A percentile compares a stretch with the other conserved stretches of the same genome.
Evolutionary conservation across 1,140 invertebrate species (phyloP).

Genomic region (Penaeus vannamei): DNA sequence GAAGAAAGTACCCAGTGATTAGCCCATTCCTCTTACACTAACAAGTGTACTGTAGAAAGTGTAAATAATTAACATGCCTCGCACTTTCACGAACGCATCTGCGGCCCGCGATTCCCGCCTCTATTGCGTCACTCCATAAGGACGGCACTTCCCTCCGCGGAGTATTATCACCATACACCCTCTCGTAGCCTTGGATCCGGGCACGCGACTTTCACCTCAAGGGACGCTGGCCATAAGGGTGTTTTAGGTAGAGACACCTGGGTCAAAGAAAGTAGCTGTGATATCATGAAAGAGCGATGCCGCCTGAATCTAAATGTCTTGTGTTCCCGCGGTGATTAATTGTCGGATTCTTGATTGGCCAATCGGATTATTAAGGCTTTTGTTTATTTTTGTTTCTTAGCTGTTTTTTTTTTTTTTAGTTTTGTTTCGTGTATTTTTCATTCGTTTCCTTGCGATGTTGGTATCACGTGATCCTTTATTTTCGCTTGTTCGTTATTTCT

Average conservation of each 20-base stretch:
- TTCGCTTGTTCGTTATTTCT: no score
- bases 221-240: background rate
- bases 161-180: background rate
- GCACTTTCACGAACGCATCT: constrained; percentile 7
- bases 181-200: background rate
- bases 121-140: background rate
- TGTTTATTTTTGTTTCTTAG: no score
- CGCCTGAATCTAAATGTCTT: no score
- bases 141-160: background rate
- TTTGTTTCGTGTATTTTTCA: no score
- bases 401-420: no score
- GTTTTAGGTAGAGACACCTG: background rate
- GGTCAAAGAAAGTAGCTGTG: constrained; percentile 8
- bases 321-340: no score
- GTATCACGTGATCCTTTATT: no score
- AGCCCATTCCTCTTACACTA: constrained; percentile 8
- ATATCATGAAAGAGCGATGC: no score
- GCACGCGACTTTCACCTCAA: background rate
- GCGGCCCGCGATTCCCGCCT: background rate
- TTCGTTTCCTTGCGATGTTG: no score
- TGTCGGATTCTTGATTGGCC: no score
- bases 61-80: constrained; percentile 29
- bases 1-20: constrained; percentile 7
- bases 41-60: constrained; percentile 10
- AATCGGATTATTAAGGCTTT: no score